These are phyloP conservation scores for Cerastis rubricosa DNA, from an alignment of 2,888 invertebrate genomes.

Conservation along the genomic window DNA sequence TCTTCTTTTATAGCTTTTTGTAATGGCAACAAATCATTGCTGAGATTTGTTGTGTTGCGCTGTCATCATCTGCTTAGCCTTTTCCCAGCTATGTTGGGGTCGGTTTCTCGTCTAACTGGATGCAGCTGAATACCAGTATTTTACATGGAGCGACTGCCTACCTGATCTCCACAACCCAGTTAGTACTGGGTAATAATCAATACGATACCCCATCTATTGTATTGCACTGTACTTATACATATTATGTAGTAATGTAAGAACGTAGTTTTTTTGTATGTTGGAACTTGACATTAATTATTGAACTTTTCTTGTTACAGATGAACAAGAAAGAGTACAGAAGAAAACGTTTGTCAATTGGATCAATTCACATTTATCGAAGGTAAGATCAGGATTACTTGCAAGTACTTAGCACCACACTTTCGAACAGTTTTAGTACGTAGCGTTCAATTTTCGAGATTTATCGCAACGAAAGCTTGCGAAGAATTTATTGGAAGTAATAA, in stretches of 20 bases:
- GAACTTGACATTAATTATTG: not conserved
- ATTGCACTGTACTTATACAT: not conserved
- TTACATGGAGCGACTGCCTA: no score
- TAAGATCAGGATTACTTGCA: constrained; percentile 81
- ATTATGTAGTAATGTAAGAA: not conserved
- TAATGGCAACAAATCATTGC: not conserved
- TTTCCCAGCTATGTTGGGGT: no score
- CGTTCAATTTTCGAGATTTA: constrained; percentile 20
- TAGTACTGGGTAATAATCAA: no score
- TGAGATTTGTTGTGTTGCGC: not conserved
- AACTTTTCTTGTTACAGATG: constrained; percentile 94
- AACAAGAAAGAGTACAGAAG: constrained; percentile 99
- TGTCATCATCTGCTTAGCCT: not conserved
- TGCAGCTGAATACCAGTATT: no score
- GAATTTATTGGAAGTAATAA: constrained; percentile 46
- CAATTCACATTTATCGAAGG: constrained; percentile 99
- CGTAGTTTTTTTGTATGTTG: not conserved
- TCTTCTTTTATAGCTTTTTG: not conserved
- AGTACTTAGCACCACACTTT: constrained; percentile 7
- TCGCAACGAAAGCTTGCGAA: constrained; percentile 5
- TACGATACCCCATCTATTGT: no score
- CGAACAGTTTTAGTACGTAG: not conserved
- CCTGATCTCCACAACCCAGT: no score
- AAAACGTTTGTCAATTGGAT: constrained; percentile 99
- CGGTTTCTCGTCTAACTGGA: no score